Evolutionary conservation across 2,888 invertebrate genomes (phyloP), one percentile per base, ranked within the genome.

Genomic region (Drosophila prostipennis): DNA sequence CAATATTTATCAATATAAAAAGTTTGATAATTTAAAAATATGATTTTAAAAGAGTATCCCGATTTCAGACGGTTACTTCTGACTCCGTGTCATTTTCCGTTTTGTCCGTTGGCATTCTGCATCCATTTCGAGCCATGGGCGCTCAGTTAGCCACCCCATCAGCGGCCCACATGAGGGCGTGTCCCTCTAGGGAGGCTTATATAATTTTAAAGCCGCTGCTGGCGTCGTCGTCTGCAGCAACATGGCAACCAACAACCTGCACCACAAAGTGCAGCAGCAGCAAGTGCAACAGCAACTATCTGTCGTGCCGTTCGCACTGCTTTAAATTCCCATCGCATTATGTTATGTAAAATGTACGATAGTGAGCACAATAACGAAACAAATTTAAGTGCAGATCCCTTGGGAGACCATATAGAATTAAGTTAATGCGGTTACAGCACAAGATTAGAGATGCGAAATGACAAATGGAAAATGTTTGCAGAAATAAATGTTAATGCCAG

Each of bases 291-390:
- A n/a, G n/a, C n/a, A n/a, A n/a, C 34, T 7, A 53, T 26, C 53
- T 53, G 51, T 34, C 10, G 39, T 67, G 58, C 52, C 40, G 61
- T 61, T 39, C 26, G 46, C 43, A 48, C 10, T 51, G 64, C 76
- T 85, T 81, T 85, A 85, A 82, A 78, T 76, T 76, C 68, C 61
- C 77, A 78, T 75, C 67, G 55, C 43, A 77, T 78, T 76, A 86
- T 86, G 60, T 80, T 73, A 77, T 83, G 53, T 73, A 77, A 72
- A 84, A 55, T 46, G n/a, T 65, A 64, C 43, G 34, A 34, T 34
- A 13, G 34, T 23, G 11, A 39, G 40, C 16, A 14, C 10, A 67
- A 48, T 42, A 57, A 40, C 16, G 36, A 63, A 65, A 61, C 58
- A 51, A 48, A 76, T 73, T 80, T 68, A 63, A 80, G 61, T 71